A percentile compares a stretch with the other conserved stretches of the same genome.
phyloP scores from a whole-genome alignment of 2,113 vertebrate genomes.

The Oplegnathus fasciatus region DNA sequence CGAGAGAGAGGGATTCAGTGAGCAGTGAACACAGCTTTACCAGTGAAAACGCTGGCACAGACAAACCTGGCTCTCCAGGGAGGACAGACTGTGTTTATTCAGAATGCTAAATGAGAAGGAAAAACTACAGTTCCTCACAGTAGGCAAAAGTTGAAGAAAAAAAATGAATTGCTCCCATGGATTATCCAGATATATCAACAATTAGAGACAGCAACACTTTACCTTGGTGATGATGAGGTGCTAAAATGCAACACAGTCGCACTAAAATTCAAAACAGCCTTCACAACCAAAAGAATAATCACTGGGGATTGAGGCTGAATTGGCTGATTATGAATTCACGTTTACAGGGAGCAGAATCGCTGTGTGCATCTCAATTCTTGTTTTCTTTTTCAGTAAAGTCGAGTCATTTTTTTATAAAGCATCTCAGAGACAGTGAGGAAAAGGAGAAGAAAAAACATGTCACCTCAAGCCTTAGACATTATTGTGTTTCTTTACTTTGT shows the following conservation, averaged over 20 bases:
- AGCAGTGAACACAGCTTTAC: constrained; percentile 26
- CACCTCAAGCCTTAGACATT: not conserved
- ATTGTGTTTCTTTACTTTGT: not conserved
- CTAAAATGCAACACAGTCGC: not conserved
- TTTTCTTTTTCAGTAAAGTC: not conserved
- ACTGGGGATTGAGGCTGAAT: not conserved
- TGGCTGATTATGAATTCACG: not conserved
- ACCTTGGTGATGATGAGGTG: not conserved
- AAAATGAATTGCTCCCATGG: not conserved
- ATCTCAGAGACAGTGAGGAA: not conserved
- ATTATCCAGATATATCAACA: not conserved
- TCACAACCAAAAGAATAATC: not conserved
- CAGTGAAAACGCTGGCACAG: constrained; percentile 15
- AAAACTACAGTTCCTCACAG: not conserved
- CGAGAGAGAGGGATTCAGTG: constrained; percentile 6
- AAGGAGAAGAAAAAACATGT: not conserved
- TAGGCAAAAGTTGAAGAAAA: not conserved
- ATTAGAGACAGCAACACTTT: not conserved
- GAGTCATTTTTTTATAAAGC: not conserved
- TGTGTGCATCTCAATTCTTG: not conserved
- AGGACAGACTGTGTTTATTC: constrained; percentile 40
- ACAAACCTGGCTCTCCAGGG: constrained; percentile 10
- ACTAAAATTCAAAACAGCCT: not conserved
- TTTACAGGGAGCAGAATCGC: not conserved
- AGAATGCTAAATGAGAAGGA: constrained; percentile 6